Evolutionary conservation across 2,113 vertebrate species (phyloP).

Genomic region (Antechinus flavipes): DNA sequence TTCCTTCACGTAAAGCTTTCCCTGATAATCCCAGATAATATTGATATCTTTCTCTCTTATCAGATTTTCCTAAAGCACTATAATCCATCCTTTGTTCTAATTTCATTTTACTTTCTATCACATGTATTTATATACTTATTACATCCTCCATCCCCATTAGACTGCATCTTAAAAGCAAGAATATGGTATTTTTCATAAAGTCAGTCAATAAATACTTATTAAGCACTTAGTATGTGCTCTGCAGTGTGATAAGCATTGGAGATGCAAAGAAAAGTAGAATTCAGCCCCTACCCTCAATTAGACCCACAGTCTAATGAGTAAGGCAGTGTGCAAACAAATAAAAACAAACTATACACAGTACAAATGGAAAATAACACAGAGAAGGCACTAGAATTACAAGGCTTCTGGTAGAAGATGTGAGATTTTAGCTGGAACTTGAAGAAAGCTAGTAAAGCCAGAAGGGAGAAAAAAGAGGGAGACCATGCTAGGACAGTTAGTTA

Average conservation of each 20-base stretch:
- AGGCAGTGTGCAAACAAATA: neutral
- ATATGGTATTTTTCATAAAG: too few relatives aligned
- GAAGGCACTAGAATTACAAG: neutral
- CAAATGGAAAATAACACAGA: neutral
- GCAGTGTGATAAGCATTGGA: neutral
- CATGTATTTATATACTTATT: neutral
- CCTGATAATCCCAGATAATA: too few relatives aligned
- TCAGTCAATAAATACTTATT: neutral
- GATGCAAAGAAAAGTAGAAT: neutral
- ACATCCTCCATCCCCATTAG: too few relatives aligned
- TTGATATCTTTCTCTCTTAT: too few relatives aligned
- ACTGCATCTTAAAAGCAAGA: too few relatives aligned
- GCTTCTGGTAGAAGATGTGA: neutral
- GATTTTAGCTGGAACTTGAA: neutral
- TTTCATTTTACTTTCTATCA: neutral
- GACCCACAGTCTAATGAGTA: neutral
- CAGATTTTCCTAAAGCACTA: too few relatives aligned
- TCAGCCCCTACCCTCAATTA: neutral
- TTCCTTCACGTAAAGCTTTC: too few relatives aligned
- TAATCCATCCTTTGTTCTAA: neutral
- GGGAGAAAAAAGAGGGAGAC: neutral
- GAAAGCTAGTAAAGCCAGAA: neutral
- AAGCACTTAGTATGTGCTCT: neutral
- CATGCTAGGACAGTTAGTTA: neutral
- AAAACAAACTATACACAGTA: neutral